Evolutionary conservation across 1,140 invertebrate species (phyloP), one percentile per base, ranked within the genome.

Genomic region (Bombus sylvicola): DNA sequence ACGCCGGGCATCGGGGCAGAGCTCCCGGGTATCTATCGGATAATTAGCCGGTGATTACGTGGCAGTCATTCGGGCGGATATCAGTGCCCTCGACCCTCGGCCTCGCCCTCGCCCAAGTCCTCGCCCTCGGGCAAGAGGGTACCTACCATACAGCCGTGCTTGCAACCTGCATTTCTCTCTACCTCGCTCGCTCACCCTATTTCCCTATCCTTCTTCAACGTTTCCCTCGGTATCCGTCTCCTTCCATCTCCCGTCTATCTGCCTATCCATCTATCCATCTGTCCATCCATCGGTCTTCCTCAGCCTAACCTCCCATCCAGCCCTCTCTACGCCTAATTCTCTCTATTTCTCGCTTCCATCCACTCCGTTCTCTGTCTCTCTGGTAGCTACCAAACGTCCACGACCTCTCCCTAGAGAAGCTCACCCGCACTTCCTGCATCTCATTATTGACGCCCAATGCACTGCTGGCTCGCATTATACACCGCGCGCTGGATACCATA

Each of bases 11-110:
- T 84, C 78, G 92, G 5, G 47, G 71, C 73, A 73, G 84, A 76
- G 90, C 92, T 94, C 81, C 91, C 83, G 94, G 92, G 91, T 94
- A 94, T 94, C 94, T 94, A 94, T 95, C 93, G 93, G 94, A 94
- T 95, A 95, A 95, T 95, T 95, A 95, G 92, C 92, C 92, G 92
- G 92, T 95, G 93, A 95, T 95, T 95, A 95, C 94, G 93, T 93
- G 92, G 92, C 90, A 94, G 86, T 92, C 93, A 93, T 94, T 94
- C 90, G 91, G 90, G 94, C 93, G 94, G 87, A 95, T 92, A 95
- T 94, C 92, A 91, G 91, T 89, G 89, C 92, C 90, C 90, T 93
- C 93, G 91, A 91, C 91, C 92, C 87, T 90, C 89, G 81, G 80
- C 83, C 89, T 93, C 89, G 87, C 81, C 89, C 87, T 78, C 85